A percentile compares a stretch with the other conserved stretches of the same genome.
Evolutionary conservation across 2,888 invertebrate genomes (phyloP).

Genomic region (Plebejus melissa): DNA sequence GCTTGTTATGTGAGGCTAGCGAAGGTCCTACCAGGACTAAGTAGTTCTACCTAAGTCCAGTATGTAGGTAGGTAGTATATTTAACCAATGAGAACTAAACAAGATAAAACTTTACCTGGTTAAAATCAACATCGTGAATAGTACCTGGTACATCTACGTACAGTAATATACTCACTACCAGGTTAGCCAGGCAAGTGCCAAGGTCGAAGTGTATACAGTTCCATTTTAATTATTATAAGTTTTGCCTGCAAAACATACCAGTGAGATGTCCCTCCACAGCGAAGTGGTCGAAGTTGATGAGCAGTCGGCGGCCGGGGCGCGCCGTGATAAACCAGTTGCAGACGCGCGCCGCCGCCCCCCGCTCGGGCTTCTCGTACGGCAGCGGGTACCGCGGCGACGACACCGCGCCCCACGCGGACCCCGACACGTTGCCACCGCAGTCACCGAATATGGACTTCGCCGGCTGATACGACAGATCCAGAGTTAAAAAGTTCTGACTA

Average conservation of each 20-base stretch:
- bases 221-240: too few relatives aligned
- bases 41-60: neutral
- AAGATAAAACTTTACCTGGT: too few relatives aligned
- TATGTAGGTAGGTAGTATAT: too few relatives aligned
- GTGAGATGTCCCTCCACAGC: conserved; percentile 95
- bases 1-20: too few relatives aligned
- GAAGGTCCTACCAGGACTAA: neutral
- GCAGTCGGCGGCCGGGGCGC: conserved; percentile 89
- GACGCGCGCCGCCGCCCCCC: conserved; percentile 89
- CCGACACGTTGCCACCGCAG: conserved; percentile 95
- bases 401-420: conserved; percentile 89
- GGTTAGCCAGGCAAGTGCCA: too few relatives aligned
- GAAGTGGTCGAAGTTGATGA: conserved; percentile 94
- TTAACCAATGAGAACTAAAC: too few relatives aligned
- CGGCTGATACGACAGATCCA: conserved; percentile 53
- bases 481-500: too few relatives aligned
- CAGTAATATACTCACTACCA: too few relatives aligned
- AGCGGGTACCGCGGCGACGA: conserved; percentile 94
- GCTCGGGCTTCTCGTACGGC: conserved; percentile 91
- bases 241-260: conserved; percentile 70
- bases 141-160: too few relatives aligned
- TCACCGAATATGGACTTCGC: conserved; percentile 94
- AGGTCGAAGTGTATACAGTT: too few relatives aligned
- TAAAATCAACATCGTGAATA: too few relatives aligned
- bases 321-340: conserved; percentile 98